Base-by-base conservation (phyloP, 2,113 vertebrate species). In the Hippoglossus stenolepis region DNA sequence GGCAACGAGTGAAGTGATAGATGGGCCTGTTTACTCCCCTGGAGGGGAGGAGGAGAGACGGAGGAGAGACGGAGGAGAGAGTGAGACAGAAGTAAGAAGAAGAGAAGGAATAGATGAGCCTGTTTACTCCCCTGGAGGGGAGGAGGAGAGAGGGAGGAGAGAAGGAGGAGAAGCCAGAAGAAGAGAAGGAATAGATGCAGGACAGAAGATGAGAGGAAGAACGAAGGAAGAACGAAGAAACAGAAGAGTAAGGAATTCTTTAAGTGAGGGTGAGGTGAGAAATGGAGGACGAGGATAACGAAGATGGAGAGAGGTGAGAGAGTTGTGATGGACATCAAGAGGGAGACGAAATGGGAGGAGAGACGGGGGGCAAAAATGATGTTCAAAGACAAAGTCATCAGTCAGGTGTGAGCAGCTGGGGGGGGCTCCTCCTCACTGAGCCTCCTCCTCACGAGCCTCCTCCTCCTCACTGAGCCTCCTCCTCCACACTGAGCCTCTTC, bases 1-100 rank as follows among this genome's bases (percentile, higher is more conserved):
- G 47, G 45, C 68, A 82, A 17, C 53, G 56, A 73, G 63, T 21
- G 28, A 24, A 53, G 38, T 81, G 68, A 84, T 65, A 47, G 67
- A 80, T 80, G 24, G 45, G 65, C 18, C 0, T 59, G 61, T 78
- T 78, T 65, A 64, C 57, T 38, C 21, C 17, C 5, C 26, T 2
- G n/a, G 58, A 64, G 53, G 63, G 35, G 59, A 49, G 23, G 38
- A 54, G 21, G 43, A 53, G 51, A 53, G 51, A 53, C 47, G 15
- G 31, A 23, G 23, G 23, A 23, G 23, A 23, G 10, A 54, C 3
- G n/a, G 65, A 60, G 54, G 43, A 60, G 13, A 57, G 14, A 2
- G 20, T n/a, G 11, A 72, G 28, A 17, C 57, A 56, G 17, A 38
- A 0, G 10, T 6, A 47, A 38, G n/a, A 17, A 53, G 67, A 7